Evolutionary conservation across 2,113 vertebrate genomes (phyloP).

Genomic region (Noturus placidus): DNA sequence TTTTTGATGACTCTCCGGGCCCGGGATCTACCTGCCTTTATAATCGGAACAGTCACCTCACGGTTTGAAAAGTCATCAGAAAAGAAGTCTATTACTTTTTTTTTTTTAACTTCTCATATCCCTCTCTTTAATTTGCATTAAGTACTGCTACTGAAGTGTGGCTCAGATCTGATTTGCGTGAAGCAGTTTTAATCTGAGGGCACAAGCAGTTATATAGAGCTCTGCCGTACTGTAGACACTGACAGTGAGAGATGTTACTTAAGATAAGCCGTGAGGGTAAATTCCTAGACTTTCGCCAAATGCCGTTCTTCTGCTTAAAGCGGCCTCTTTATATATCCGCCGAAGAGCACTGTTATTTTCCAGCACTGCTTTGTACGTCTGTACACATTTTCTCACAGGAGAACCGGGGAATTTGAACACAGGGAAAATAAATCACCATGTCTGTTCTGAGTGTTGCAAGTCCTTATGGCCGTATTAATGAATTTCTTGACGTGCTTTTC

Average conservation of each 20-base stretch:
- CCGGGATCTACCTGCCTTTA: slow-evolving; percentile 55
- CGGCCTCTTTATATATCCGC: background rate
- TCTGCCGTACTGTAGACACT: background rate
- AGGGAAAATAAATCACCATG: slow-evolving; percentile 50
- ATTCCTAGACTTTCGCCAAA: background rate
- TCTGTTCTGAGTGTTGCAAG: slow-evolving; percentile 25
- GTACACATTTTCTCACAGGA: slow-evolving; percentile 30
- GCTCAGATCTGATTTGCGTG: slow-evolving; percentile 57
- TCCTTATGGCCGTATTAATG: slow-evolving; percentile 57
- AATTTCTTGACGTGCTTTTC: slow-evolving; percentile 62
- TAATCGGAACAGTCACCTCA: slow-evolving; percentile 50
- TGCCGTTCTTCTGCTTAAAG: background rate
- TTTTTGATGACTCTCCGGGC: slow-evolving; percentile 76
- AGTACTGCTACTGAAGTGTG: slow-evolving; percentile 52
- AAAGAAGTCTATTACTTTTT: slow-evolving; percentile 60
- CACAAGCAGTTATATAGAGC: background rate
- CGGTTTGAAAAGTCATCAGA: slow-evolving; percentile 46
- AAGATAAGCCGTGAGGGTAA: background rate
- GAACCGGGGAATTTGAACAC: slow-evolving; percentile 44
- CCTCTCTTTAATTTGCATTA: slow-evolving; percentile 60
- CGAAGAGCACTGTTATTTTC: background rate
- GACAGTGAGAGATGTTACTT: background rate
- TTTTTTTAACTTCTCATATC: slow-evolving; percentile 66
- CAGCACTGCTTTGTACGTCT: slow-evolving; percentile 30
- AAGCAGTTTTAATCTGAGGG: slow-evolving; percentile 41